Evolutionary conservation across 2,797 vertebrate species (phyloP).

Genomic region (Tragopan temminckii): DNA sequence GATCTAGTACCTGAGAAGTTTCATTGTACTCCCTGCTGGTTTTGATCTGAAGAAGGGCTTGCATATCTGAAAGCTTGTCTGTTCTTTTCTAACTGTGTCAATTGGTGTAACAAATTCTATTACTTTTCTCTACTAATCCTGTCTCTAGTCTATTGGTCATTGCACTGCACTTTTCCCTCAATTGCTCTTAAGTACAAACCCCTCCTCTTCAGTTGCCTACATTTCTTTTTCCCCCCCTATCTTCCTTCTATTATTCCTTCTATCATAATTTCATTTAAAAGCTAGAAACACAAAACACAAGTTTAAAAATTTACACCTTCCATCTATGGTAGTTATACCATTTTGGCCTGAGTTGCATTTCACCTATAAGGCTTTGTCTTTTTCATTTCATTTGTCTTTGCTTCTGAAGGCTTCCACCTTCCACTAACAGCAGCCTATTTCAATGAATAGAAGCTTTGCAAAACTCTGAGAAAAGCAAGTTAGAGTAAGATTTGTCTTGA

Average conservation of each 20-base stretch:
- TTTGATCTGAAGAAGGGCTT: conserved; percentile 33
- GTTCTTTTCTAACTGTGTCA: conserved; percentile 45
- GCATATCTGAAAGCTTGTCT: background rate
- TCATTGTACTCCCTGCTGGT: conserved; percentile 54
- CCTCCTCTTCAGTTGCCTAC: background rate
- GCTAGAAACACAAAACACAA: background rate
- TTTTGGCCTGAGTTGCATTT: background rate
- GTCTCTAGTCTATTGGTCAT: background rate
- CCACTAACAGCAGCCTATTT: background rate
- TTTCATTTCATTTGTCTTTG: background rate
- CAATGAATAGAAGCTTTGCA: background rate
- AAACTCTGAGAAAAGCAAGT: background rate
- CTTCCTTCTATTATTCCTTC: background rate
- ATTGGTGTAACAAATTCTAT: conserved; percentile 46
- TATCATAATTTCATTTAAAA: background rate
- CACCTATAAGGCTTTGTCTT: background rate
- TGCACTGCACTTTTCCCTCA: background rate
- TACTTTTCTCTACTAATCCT: conserved; percentile 1
- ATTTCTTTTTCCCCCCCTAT: background rate
- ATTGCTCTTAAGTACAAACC: background rate
- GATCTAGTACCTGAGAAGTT: conserved; percentile 52
- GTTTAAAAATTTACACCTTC: background rate
- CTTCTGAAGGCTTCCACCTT: background rate
- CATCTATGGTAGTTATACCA: background rate
- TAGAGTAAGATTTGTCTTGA: background rate